Conservation (phyloP, 2,888 invertebrate genomes). For the Oligia latruncula region DNA sequence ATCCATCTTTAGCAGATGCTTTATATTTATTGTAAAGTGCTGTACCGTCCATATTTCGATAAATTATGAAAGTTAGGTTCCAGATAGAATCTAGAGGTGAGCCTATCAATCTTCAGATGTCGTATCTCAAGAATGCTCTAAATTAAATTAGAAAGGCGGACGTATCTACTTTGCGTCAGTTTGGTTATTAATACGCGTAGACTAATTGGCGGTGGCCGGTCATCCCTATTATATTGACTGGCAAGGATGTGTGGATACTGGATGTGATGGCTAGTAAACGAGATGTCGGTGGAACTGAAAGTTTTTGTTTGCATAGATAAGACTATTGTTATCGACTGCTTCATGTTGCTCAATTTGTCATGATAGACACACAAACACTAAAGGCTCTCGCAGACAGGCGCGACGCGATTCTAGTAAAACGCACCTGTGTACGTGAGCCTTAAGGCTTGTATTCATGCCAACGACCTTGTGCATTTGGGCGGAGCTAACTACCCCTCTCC, state of each 20-base stretch:
- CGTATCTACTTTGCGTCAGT: conserved; percentile 78
- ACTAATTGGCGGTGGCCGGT: conserved; percentile 85
- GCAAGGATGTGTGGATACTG: conserved; percentile 62
- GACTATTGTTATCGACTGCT: no score
- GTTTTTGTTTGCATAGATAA: not conserved
- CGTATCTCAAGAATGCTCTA: conserved; percentile 76
- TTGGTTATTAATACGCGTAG: conserved; percentile 86
- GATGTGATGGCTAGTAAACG: conserved; percentile 62
- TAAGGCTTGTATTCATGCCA: no score
- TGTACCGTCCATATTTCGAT: conserved; percentile 24
- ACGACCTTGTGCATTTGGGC: no score
- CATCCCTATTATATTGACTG: conserved; percentile 80
- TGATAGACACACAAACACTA: no score
- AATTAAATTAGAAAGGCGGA: conserved; percentile 87
- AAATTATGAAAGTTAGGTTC: conserved; percentile 51
- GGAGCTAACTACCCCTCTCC: no score
- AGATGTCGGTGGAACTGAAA: not conserved
- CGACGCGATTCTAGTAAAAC: no score
- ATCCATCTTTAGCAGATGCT: not conserved
- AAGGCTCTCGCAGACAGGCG: no score
- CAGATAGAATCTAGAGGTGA: conserved; percentile 59
- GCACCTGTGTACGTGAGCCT: no score
- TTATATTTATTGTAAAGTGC: not conserved
- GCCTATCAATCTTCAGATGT: conserved; percentile 73
- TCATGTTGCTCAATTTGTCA: no score